Conservation (phyloP, 2,113 vertebrate species). For the Nematolebias whitei region DNA sequence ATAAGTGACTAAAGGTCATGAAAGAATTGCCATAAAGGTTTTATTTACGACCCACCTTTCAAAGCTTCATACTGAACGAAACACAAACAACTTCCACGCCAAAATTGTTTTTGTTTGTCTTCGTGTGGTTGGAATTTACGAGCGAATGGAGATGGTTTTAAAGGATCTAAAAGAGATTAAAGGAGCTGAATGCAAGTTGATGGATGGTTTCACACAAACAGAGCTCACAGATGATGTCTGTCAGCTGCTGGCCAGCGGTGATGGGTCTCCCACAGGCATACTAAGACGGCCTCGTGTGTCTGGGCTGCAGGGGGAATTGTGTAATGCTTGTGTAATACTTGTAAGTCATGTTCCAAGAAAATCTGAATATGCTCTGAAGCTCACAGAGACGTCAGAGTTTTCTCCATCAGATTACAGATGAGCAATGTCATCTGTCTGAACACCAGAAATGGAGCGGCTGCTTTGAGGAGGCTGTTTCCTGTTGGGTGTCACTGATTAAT, state of each 20-base stretch:
- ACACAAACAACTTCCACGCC: background rate
- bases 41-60: slow-evolving; percentile 14
- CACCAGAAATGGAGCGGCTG: background rate
- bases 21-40: slow-evolving; percentile 10
- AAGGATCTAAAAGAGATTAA: slow-evolving; percentile 47
- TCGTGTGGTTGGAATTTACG: slow-evolving; percentile 20
- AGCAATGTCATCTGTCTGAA: background rate
- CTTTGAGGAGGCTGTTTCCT: background rate
- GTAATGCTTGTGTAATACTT: slow-evolving; percentile 46
- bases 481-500: background rate
- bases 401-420: slow-evolving; percentile 8
- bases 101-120: slow-evolving; percentile 21
- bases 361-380: slow-evolving; percentile 15
- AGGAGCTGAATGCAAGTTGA: slow-evolving; percentile 17
- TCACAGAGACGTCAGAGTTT: background rate
- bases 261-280: slow-evolving; percentile 8
- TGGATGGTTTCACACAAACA: slow-evolving; percentile 28
- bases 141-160: slow-evolving; percentile 33
- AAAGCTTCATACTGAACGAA: background rate
- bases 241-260: slow-evolving; percentile 16
- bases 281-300: slow-evolving; percentile 13
- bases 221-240: slow-evolving; percentile 10
- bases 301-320: slow-evolving; percentile 9
- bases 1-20: slow-evolving; percentile 50
- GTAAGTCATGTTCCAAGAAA: slow-evolving; percentile 18